phyloP scores from a whole-genome alignment of 2,797 vertebrate species.

The Gymnoscopelus braueri region DNA sequence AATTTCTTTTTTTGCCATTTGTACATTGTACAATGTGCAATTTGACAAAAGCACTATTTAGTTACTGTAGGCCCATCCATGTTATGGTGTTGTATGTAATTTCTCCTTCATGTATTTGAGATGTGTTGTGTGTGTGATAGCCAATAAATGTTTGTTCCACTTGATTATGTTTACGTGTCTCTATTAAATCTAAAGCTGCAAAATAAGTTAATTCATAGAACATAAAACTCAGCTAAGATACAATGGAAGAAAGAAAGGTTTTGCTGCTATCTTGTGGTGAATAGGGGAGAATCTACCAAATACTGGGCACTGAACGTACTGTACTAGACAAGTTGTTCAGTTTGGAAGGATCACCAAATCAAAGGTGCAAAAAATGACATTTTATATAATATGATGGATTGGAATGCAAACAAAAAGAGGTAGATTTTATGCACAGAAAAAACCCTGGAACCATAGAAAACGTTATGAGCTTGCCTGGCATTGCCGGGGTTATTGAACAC shows the following conservation, averaged over 20 bases:
- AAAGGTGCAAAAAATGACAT: too few species aligned
- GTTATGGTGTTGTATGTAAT: conserved; percentile 5
- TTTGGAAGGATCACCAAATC: neutral
- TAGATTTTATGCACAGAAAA: too few species aligned
- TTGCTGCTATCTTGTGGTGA: conserved; percentile 44
- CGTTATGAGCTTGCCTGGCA: too few species aligned
- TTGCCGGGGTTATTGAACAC: too few species aligned
- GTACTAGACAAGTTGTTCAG: neutral
- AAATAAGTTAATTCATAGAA: neutral
- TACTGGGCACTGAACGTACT: neutral
- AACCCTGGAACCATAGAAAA: too few species aligned
- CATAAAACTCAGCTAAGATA: neutral
- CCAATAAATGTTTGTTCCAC: conserved; percentile 16
- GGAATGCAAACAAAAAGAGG: too few species aligned
- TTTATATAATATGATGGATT: neutral
- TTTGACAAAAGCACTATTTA: conserved; percentile 66
- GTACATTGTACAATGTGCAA: conserved; percentile 25
- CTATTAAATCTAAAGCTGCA: neutral
- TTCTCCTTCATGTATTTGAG: conserved; percentile 15
- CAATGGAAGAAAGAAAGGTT: conserved; percentile 1
- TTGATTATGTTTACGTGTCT: neutral
- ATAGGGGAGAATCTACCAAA: neutral
- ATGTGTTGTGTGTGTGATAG: conserved; percentile 5
- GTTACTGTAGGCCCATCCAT: conserved; percentile 7
- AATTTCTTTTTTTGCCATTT: too few species aligned